A percentile compares a stretch with the other conserved stretches of the same genome.
phyloP scores from a whole-genome alignment of 2,797 vertebrate genomes.

The Echiichthys vipera region DNA sequence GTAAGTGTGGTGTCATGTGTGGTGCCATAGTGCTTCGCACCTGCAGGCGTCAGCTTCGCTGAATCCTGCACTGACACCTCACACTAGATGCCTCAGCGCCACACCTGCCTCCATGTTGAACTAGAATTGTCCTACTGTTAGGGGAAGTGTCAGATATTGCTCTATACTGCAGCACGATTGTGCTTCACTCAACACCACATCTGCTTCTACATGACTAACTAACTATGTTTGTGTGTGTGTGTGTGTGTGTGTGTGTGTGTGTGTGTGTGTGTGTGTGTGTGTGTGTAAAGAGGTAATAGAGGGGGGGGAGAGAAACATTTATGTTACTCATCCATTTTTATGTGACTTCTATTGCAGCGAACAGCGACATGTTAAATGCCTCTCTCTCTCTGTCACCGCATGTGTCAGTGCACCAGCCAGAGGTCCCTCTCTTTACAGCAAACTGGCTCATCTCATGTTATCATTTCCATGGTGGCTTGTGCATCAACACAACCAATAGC shows the following conservation, averaged over 20 bases:
- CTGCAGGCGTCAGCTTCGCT: too few relatives aligned
- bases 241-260: neutral
- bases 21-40: too few relatives aligned
- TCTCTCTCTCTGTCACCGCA: conserved; percentile 3
- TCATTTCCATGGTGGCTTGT: conserved; percentile 33
- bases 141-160: too few relatives aligned
- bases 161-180: too few relatives aligned
- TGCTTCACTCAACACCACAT: too few relatives aligned
- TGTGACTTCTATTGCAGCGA: conserved; percentile 18
- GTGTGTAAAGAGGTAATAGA: neutral
- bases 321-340: conserved; percentile 26
- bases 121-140: too few relatives aligned
- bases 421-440: conserved; percentile 33
- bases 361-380: conserved; percentile 17
- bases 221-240: too few relatives aligned
- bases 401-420: conserved; percentile 13
- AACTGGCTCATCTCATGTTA: conserved; percentile 44
- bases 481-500: conserved; percentile 45
- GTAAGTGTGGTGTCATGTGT: too few relatives aligned
- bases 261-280: neutral
- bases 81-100: too few relatives aligned
- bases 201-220: too few relatives aligned
- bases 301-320: neutral
- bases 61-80: too few relatives aligned
- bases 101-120: too few relatives aligned